Base-by-base conservation (phyloP, 2,888 invertebrate species). In the Agonopterix subpropinquella region DNA sequence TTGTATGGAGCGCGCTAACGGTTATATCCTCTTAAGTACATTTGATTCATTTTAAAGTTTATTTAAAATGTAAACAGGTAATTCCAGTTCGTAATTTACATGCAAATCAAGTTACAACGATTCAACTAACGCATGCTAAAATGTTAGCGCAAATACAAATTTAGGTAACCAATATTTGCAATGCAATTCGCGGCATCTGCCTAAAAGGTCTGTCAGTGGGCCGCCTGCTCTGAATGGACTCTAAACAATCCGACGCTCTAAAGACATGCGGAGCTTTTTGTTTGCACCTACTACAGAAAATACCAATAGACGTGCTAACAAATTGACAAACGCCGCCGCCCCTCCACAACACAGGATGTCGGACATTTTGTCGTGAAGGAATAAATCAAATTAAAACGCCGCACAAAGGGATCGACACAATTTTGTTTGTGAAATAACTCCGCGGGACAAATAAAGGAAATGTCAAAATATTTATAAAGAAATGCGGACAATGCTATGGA, bases 381-480 rank as follows among this genome's bases (percentile, higher is more conserved):
- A 88, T 85, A 88, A 87, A 85, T 85, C 84, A 88, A 86, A 86
- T 86, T 84, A 83, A 78, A 83, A 81, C 77, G 71, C 70, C 68
- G 73, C 70, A 67, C 76, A 84, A 42, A 84, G 69, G 77, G 71
- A 77, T 82, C 79, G 73, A 79, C 80, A 84, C 80, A 77, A 80
- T 79, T 81, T 77, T 76, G 74, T 82, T 80, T 77, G 80, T 80
- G 68, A 78, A 81, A 77, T 76, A 77, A 72, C 81, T 78, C 72
- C 75, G 77, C 77, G 73, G 76, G 67, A 65, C 73, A 73, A 83
- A 83, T 83, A 78, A 81, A 83, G 80, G 77, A 76, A 80, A 87
- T 87, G 87, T 88, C 88, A 87, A 83, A 88, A 87, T 87, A 88
- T 88, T 87, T 87, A 85, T 83, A 86, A 85, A 86, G 86, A 85